phyloP scores from a whole-genome alignment of 2,797 vertebrate species.

The Rhynchotus rufescens region DNA sequence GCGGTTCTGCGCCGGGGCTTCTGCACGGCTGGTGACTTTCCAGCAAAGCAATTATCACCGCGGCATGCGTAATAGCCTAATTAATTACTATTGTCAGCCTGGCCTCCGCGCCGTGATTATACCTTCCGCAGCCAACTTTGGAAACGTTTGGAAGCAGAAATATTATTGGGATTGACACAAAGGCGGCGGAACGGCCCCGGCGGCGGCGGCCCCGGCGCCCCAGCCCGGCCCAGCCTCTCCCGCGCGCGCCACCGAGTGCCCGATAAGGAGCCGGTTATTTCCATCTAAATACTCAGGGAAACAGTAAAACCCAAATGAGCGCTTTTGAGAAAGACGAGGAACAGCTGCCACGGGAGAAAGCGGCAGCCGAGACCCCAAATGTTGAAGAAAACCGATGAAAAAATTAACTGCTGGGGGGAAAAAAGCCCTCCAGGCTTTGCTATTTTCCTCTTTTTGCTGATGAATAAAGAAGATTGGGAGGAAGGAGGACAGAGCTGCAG shows the following conservation, averaged over 20 bases:
- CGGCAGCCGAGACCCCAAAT: constrained; percentile 53
- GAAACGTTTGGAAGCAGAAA: constrained; percentile 84
- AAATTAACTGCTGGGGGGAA: background rate
- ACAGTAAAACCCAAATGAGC: constrained; percentile 55
- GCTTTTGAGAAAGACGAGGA: constrained; percentile 24
- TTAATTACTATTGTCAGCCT: constrained; percentile 99
- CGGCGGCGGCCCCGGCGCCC: too few relatives aligned
- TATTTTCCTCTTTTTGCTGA: constrained; percentile 32
- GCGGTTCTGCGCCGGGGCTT: constrained; percentile 80
- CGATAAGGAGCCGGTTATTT: constrained; percentile 67
- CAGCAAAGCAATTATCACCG: constrained; percentile 99
- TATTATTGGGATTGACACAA: constrained; percentile 83
- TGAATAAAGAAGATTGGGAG: constrained; percentile 9
- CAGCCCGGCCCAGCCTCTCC: background rate
- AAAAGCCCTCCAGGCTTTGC: constrained; percentile 2
- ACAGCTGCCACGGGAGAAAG: constrained; percentile 58
- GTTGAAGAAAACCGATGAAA: constrained; percentile 55
- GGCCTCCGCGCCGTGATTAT: constrained; percentile 93
- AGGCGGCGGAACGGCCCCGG: constrained; percentile 69
- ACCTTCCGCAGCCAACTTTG: constrained; percentile 90
- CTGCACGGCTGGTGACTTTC: constrained; percentile 97
- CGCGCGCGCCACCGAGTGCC: constrained; percentile 29
- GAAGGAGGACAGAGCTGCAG: background rate
- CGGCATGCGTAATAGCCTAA: constrained; percentile 99
- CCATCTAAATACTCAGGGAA: constrained; percentile 62